phyloP scores from a whole-genome alignment of 2,888 invertebrate species.

The Apotomis betuletana region DNA sequence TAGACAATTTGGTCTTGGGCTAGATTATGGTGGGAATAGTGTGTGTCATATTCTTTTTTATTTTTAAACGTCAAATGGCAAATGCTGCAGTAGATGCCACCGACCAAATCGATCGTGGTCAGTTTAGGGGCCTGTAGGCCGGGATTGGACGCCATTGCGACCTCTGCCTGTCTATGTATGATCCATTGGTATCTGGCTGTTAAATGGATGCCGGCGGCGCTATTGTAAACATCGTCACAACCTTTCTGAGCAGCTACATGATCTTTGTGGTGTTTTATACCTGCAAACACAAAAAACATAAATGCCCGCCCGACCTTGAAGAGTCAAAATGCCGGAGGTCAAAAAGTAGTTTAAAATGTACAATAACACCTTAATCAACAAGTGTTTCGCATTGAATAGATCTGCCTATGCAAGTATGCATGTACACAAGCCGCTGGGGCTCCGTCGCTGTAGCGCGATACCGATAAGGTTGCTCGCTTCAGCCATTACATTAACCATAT shows the following conservation, averaged over 20 bases:
- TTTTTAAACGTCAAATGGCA: slow-evolving; percentile 79
- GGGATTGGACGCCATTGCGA: slow-evolving; percentile 60
- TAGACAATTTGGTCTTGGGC: slow-evolving; percentile 67
- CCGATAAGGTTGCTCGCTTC: slow-evolving; percentile 59
- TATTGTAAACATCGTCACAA: slow-evolving; percentile 67
- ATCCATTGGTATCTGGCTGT: slow-evolving; percentile 68
- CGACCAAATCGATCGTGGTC: slow-evolving; percentile 71
- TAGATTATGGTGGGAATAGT: slow-evolving; percentile 74
- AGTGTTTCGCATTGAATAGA: background rate
- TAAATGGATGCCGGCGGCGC: slow-evolving; percentile 63
- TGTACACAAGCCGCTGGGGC: slow-evolving; percentile 2
- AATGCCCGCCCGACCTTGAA: slow-evolving; percentile 38
- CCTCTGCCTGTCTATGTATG: slow-evolving; percentile 60
- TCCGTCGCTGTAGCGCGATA: slow-evolving; percentile 10
- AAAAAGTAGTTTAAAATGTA: background rate
- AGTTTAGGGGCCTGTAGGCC: slow-evolving; percentile 53
- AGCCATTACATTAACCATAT: slow-evolving; percentile 53
- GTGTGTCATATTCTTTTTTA: slow-evolving; percentile 81
- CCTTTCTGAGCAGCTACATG: slow-evolving; percentile 67
- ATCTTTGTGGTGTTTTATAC: slow-evolving; percentile 56
- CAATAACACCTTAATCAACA: background rate
- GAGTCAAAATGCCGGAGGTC: slow-evolving; percentile 30
- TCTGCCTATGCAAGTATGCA: background rate
- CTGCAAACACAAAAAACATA: slow-evolving; percentile 57
- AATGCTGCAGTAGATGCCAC: slow-evolving; percentile 84